Conservation (phyloP, 2,797 vertebrate species). For the Spinus pinus region DNA sequence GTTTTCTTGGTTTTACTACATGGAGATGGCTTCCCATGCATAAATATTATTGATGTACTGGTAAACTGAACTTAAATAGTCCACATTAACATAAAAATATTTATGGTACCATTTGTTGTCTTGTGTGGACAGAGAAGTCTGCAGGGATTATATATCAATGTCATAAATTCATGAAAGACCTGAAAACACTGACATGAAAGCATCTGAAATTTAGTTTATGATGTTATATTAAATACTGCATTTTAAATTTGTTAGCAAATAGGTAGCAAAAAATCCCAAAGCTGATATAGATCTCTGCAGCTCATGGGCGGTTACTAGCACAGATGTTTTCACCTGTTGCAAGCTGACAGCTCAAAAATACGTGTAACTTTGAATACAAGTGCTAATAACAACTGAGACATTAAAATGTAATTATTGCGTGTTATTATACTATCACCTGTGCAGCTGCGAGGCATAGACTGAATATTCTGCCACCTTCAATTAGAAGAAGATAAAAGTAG, state of each 20-base stretch:
- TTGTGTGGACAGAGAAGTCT: neutral
- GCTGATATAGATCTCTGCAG: constrained; percentile 22
- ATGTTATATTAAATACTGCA: neutral
- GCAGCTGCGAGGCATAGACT: constrained; percentile 28
- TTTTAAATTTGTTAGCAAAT: neutral
- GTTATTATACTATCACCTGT: constrained; percentile 70
- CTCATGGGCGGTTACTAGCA: constrained; percentile 61
- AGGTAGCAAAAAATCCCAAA: neutral
- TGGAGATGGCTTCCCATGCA: neutral
- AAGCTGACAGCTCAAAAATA: constrained; percentile 53
- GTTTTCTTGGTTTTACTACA: neutral
- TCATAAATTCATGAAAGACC: neutral
- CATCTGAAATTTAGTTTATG: neutral
- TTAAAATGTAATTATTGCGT: constrained; percentile 65
- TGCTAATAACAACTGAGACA: constrained; percentile 65
- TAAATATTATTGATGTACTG: neutral
- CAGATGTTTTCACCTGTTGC: constrained; percentile 68
- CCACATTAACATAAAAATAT: neutral
- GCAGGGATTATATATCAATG: neutral
- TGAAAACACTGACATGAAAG: neutral
- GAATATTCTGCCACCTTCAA: constrained; percentile 42
- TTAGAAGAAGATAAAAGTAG: constrained; percentile 38
- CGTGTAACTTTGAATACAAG: constrained; percentile 49
- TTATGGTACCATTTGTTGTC: neutral
- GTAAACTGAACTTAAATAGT: neutral